Evolutionary conservation across 2,797 vertebrate genomes (phyloP).

Genomic region (Triplophysa yarkandensis): DNA sequence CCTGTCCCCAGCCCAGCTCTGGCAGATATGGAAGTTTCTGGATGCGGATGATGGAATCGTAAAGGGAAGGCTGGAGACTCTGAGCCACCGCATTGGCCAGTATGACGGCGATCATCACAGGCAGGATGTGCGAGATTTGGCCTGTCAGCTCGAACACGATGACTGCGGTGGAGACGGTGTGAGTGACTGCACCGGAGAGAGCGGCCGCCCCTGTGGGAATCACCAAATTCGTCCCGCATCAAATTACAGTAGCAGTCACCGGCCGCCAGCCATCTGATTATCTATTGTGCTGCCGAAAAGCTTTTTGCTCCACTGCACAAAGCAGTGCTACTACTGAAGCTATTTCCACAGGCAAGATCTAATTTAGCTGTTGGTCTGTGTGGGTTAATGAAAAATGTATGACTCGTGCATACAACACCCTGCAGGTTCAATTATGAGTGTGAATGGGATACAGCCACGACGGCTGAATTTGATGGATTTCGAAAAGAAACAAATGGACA

Average conservation of each 20-base stretch:
- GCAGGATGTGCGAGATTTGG: constrained; percentile 97
- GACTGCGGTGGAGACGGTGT: constrained; percentile 97
- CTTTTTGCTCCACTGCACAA: constrained; percentile 48
- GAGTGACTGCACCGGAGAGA: constrained; percentile 93
- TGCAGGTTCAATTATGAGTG: constrained; percentile 54
- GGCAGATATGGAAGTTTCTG: constrained; percentile 98
- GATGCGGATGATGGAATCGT: constrained; percentile 98
- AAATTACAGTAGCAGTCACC: constrained; percentile 47
- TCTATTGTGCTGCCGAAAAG: constrained; percentile 45
- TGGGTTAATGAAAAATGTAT: constrained; percentile 58
- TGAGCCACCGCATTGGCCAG: constrained; percentile 96
- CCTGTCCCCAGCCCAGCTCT: constrained; percentile 95
- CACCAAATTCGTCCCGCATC: constrained; percentile 25
- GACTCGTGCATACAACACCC: constrained; percentile 39
- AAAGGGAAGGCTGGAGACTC: constrained; percentile 94
- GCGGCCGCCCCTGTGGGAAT: constrained; percentile 86
- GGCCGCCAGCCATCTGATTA: constrained; percentile 47
- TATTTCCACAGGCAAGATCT: constrained; percentile 62
- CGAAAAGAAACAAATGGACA: constrained; percentile 21
- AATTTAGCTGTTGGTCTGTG: constrained; percentile 53
- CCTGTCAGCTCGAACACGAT: constrained; percentile 98
- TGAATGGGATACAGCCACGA: constrained; percentile 44
- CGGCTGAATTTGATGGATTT: constrained; percentile 45
- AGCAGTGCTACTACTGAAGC: constrained; percentile 46
- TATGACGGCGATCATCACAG: constrained; percentile 98